A percentile compares a stretch with the other conserved stretches of the same genome.
Evolutionary conservation across 2,113 vertebrate genomes (phyloP).

Genomic region (Glareola pratincola): DNA sequence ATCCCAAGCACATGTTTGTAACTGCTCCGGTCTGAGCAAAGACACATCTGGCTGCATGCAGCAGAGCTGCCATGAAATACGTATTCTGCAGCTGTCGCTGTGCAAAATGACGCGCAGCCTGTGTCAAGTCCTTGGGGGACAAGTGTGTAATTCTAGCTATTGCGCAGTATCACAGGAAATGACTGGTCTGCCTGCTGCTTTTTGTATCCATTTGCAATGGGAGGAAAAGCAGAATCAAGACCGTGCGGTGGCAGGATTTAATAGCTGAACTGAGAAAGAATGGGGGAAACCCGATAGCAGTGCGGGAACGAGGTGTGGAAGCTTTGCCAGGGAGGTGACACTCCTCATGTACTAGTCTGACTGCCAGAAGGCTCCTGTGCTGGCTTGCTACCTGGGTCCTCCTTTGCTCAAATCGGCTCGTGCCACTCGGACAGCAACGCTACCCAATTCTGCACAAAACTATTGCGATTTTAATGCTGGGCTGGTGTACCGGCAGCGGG

Average conservation of each 20-base stretch:
- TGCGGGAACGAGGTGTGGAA: background rate
- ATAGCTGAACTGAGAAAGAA: background rate
- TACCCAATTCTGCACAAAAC: background rate
- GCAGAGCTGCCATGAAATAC: background rate
- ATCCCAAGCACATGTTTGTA: background rate
- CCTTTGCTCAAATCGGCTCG: background rate
- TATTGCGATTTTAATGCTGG: background rate
- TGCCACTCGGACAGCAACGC: background rate
- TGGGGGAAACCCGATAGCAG: background rate
- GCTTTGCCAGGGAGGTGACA: background rate
- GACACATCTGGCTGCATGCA: background rate
- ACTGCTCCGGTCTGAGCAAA: background rate
- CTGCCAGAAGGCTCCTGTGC: constrained; percentile 1
- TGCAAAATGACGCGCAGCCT: background rate
- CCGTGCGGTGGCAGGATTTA: background rate
- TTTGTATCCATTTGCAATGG: background rate
- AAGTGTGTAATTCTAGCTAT: background rate
- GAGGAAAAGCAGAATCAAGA: background rate
- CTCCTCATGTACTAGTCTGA: background rate
- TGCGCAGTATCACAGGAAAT: background rate
- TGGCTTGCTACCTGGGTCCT: constrained; percentile 34
- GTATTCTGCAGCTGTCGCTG: constrained; percentile 10
- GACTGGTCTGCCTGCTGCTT: background rate
- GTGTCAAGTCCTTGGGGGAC: background rate
- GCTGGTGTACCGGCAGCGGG: background rate